Percentiles rank a stretch among this genome's conserved stretches.
phyloP scores from a whole-genome alignment of 2,888 invertebrate genomes.

The Drosophila fulvimacula region DNA sequence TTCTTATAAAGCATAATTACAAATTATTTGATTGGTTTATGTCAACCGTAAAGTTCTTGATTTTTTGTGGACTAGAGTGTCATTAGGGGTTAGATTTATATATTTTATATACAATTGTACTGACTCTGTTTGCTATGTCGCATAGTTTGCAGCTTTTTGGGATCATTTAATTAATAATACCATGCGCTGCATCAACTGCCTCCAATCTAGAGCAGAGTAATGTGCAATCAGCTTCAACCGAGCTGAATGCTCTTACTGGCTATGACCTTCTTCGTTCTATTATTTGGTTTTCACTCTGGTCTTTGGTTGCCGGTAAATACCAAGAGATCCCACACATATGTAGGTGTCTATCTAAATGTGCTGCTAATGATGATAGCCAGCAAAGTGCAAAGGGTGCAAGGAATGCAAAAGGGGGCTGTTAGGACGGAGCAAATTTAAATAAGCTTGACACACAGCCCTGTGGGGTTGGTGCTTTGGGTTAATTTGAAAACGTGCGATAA shows the following conservation, averaged over 20 bases:
- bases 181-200: not conserved
- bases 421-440: conserved; percentile 56
- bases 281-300: conserved; percentile 5
- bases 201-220: not conserved
- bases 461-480: conserved; percentile 55
- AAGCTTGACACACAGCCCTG: conserved; percentile 47
- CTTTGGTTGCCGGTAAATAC: conserved; percentile 23
- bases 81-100: too few species aligned
- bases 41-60: too few species aligned
- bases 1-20: too few species aligned
- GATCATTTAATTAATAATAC: not conserved
- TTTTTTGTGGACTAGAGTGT: too few species aligned
- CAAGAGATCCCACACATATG: conserved; percentile 41
- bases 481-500: conserved; percentile 76
- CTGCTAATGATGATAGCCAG: conserved; percentile 68
- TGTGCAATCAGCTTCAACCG: not conserved
- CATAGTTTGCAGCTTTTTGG: too few species aligned
- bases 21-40: too few species aligned
- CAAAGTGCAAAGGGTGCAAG: conserved; percentile 9
- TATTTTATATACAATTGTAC: too few species aligned
- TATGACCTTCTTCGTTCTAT: not conserved
- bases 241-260: not conserved
- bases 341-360: conserved; percentile 61
- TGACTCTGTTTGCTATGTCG: too few species aligned
- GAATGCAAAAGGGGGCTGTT: not conserved